Evolutionary conservation across 2,888 invertebrate species (phyloP).

Genomic region (Phaedon cochleariae): DNA sequence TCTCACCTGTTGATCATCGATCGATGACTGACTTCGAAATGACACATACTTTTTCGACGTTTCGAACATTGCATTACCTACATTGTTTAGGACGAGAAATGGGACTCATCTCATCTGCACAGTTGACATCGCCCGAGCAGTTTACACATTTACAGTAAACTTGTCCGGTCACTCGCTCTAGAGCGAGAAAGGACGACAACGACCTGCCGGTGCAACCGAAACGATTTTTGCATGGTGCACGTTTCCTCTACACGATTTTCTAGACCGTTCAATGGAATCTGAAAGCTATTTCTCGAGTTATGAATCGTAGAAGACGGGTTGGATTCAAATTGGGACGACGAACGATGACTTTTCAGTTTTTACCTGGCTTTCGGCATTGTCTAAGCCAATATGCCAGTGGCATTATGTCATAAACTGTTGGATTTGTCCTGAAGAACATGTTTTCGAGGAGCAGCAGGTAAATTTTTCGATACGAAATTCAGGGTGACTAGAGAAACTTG

Average conservation of each 20-base stretch:
- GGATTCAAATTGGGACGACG: not conserved
- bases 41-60: too few relatives aligned
- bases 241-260: constrained; percentile 1
- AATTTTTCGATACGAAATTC: too few relatives aligned
- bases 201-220: not conserved
- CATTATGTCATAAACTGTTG: too few relatives aligned
- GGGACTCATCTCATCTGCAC: not conserved
- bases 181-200: not conserved
- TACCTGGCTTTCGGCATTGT: not conserved
- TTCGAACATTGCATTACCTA: too few relatives aligned
- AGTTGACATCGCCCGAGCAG: not conserved
- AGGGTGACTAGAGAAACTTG: too few relatives aligned
- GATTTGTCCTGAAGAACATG: too few relatives aligned
- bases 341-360: not conserved
- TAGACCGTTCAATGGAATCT: not conserved
- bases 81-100: too few relatives aligned
- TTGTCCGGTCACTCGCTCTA: constrained; percentile 17
- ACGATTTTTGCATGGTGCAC: not conserved
- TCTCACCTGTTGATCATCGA: too few relatives aligned
- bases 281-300: not conserved
- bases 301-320: not conserved
- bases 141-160: constrained; percentile 28
- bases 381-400: too few relatives aligned
- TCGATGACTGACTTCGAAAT: too few relatives aligned
- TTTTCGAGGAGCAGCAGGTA: too few relatives aligned